Evolutionary conservation across 2,113 vertebrate species (phyloP), one percentile per base, ranked within the genome.

Genomic region (Carassius auratus): DNA sequence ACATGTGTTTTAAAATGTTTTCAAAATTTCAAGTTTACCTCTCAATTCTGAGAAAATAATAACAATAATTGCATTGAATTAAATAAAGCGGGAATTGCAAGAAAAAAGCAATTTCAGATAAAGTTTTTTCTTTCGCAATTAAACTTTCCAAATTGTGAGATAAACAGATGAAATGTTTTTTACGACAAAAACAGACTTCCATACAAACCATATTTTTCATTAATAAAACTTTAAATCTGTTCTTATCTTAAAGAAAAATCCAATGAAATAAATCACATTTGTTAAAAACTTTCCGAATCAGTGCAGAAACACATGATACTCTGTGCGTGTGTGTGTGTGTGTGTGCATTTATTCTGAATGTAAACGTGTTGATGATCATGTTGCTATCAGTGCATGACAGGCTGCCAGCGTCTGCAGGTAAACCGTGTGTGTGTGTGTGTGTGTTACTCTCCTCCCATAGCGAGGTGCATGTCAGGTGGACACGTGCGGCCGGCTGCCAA

Each of bases 391-490:
- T 61, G 55, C 33, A 42, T 61, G 55, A 38, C 76, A 78, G 19
- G 52, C 52, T 13, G 17, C 30, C 84, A 71, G 57, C 8, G 64
- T 84, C 42, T 75, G 92, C 92, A 92, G 90, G 87, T 93, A 92
- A 91, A 85, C 80, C 89, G 91, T 3, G 36, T 38, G 36, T 55
- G 74, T 62, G 45, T n/a, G n/a, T 84, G 84, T 87, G 89, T 86
- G 19, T 59, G 38, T 42, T 42, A 6, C 55, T 59, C 55, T 59
- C 55, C 7, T 59, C 55, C 55, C 55, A 59, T 59, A 59, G 89
- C 55, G 89, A 92, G 88, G 74, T 77, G 86, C 90, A 92, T 96
- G 95, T 96, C 97, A 99, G 98, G 98, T 99, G 97, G 96, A 99
- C 94, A 89, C 84, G 91, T 90, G 93, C 92, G 96, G 96, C 96